Conservation (phyloP, 2,113 vertebrate species). For the Galemys pyrenaicus region DNA sequence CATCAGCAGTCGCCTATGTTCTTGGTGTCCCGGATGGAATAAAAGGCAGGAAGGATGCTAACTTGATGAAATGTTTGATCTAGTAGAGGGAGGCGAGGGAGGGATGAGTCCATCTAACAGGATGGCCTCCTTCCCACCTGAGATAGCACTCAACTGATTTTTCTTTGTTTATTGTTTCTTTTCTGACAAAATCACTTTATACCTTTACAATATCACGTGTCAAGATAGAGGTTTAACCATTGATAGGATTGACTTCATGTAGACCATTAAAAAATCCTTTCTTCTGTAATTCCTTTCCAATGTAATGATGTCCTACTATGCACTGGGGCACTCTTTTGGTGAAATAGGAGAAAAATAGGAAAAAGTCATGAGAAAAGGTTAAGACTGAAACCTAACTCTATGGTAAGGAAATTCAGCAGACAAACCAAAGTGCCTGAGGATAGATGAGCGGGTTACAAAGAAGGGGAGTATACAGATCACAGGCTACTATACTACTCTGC, state of each 20-base stretch:
- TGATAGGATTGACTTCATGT: neutral
- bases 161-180: neutral
- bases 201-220: neutral
- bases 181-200: neutral
- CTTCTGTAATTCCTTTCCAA: neutral
- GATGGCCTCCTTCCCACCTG: neutral
- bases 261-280: neutral
- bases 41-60: neutral
- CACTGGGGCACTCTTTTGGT: neutral
- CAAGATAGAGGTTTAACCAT: neutral
- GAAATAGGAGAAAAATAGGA: neutral
- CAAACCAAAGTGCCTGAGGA: too few relatives aligned
- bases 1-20: neutral
- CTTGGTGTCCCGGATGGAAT: neutral
- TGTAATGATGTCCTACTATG: neutral
- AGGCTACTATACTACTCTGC: too few relatives aligned
- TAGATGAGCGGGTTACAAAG: too few relatives aligned
- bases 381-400: neutral
- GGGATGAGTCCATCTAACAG: too few relatives aligned
- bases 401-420: neutral
- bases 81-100: rapidly evolving
- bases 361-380: neutral
- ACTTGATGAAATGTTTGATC: neutral
- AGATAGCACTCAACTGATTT: neutral
- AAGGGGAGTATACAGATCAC: too few relatives aligned